Evolutionary conservation across 2,797 vertebrate species (phyloP).

Genomic region (Holocentrus rufus): DNA sequence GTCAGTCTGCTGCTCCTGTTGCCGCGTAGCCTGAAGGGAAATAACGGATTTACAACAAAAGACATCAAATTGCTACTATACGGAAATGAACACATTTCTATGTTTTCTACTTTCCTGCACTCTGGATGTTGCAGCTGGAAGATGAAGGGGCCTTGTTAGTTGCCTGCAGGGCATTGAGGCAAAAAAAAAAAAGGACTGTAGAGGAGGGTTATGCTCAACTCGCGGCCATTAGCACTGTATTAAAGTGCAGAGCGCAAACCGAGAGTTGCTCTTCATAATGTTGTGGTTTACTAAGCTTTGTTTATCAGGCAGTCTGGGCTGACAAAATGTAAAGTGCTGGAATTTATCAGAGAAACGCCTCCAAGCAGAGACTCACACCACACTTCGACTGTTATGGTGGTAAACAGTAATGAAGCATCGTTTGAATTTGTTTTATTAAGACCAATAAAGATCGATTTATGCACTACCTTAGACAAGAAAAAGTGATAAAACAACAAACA

Average conservation of each 20-base stretch:
- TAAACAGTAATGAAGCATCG: not conserved
- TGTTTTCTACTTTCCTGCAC: conserved; percentile 25
- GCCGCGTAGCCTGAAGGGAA: conserved; percentile 41
- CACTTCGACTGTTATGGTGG: not conserved
- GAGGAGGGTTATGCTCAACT: conserved; percentile 15
- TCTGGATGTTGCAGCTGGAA: conserved; percentile 42
- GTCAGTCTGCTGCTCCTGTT: conserved; percentile 28
- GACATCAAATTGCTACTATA: conserved; percentile 44
- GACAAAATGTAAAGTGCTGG: not conserved
- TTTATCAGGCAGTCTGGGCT: not conserved
- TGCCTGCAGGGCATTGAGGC: conserved; percentile 47
- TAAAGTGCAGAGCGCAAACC: conserved; percentile 17
- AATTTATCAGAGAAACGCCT: not conserved
- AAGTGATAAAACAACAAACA: not conserved
- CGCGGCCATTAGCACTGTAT: conserved; percentile 5
- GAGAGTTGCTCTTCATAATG: not conserved
- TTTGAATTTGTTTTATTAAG: not conserved
- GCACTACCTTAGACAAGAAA: not conserved
- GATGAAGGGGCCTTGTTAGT: conserved; percentile 43
- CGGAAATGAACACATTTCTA: conserved; percentile 32
- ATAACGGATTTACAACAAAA: conserved; percentile 45
- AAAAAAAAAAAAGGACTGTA: conserved; percentile 34
- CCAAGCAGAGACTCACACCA: not conserved
- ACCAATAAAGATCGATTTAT: not conserved
- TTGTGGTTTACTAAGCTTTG: not conserved